A percentile compares a stretch with the other conserved stretches of the same genome.
Conservation (phyloP, 2,888 invertebrate genomes). For the Caenorhabditis sp. region DNA sequence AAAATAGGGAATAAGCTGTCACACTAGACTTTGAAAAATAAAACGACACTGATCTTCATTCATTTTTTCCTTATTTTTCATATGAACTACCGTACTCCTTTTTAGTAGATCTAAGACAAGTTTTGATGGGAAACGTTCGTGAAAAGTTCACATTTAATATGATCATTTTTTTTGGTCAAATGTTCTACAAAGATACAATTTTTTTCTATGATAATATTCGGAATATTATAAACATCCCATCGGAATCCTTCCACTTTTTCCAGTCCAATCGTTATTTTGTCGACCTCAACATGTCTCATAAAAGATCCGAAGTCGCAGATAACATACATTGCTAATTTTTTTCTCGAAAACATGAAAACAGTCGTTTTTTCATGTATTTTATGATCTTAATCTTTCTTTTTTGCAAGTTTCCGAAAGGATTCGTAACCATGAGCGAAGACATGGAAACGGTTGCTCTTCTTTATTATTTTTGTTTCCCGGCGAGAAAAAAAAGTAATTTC, state of each 20-base stretch:
- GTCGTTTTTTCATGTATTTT: neutral
- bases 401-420: neutral
- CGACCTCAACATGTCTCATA: neutral
- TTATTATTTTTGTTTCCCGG: slow-evolving; percentile 8
- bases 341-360: slow-evolving; percentile 1
- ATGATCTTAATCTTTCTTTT: neutral
- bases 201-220: too few relatives aligned
- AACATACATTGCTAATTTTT: slow-evolving; percentile 1
- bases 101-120: too few relatives aligned
- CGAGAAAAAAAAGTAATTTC: slow-evolving; percentile 11
- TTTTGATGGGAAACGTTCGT: too few relatives aligned
- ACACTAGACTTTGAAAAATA: too few relatives aligned
- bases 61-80: too few relatives aligned
- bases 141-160: too few relatives aligned
- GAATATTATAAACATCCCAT: neutral
- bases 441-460: slow-evolving; percentile 9
- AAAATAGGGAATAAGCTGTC: too few relatives aligned
- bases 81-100: too few relatives aligned
- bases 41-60: too few relatives aligned
- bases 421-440: neutral
- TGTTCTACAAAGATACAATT: too few relatives aligned
- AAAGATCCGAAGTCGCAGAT: neutral
- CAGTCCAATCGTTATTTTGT: neutral
- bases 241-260: neutral
- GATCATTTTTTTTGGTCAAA: too few relatives aligned